Evolutionary conservation across 1,140 invertebrate species (phyloP).

Genomic region (Drosophila nigrodunni): DNA sequence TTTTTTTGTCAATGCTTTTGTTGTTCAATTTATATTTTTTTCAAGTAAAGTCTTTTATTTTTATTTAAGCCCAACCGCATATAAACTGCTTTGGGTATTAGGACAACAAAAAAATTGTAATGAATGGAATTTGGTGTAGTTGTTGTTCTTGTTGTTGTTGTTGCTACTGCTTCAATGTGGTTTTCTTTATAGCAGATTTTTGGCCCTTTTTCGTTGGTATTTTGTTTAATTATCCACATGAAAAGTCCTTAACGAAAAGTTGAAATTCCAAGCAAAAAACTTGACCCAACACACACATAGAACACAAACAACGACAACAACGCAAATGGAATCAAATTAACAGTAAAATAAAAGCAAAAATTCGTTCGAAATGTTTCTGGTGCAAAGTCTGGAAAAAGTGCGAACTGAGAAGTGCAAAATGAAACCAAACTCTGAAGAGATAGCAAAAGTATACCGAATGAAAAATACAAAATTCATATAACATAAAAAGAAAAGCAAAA

Average conservation of each 20-base stretch:
- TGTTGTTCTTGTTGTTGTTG: slow-evolving; percentile 2
- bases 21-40: neutral
- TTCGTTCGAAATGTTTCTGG: slow-evolving; percentile 66
- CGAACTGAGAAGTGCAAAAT: slow-evolving; percentile 60
- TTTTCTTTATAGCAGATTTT: slow-evolving; percentile 24
- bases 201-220: slow-evolving; percentile 53
- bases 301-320: slow-evolving; percentile 33
- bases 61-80: slow-evolving; percentile 39
- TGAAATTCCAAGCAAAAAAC: slow-evolving; percentile 53
- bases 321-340: slow-evolving; percentile 75
- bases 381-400: slow-evolving; percentile 16
- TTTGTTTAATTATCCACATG: slow-evolving; percentile 82
- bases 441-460: slow-evolving; percentile 14
- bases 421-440: slow-evolving; percentile 67
- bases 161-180: slow-evolving; percentile 30
- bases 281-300: slow-evolving; percentile 37
- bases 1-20: slow-evolving; percentile 3
- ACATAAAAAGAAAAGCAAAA: slow-evolving; percentile 30
- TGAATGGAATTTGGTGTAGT: slow-evolving; percentile 30
- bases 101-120: slow-evolving; percentile 43
- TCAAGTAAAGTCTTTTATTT: slow-evolving; percentile 8
- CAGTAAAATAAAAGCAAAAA: slow-evolving; percentile 73
- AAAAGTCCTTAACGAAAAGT: slow-evolving; percentile 61
- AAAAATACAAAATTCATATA: slow-evolving; percentile 6
- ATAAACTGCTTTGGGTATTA: slow-evolving; percentile 54